These are phyloP conservation scores for Saturnia pavonia DNA, from an alignment of 2,888 invertebrate species.

Conservation along the genomic window DNA sequence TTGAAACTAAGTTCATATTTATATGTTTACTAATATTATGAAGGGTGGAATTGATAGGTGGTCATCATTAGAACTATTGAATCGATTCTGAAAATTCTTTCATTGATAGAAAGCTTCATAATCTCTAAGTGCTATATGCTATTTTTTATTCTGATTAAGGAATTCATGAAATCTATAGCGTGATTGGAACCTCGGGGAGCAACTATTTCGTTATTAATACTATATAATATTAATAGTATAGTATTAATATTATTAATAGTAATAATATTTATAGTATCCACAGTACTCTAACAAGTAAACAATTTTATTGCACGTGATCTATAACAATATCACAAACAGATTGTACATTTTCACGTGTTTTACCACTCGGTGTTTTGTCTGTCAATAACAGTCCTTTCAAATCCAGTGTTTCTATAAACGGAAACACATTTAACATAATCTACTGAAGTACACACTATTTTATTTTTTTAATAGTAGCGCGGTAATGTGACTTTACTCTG, in stretches of 20 bases:
- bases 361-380: not conserved
- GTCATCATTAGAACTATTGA: not conserved
- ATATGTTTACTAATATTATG: no score
- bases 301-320: not conserved
- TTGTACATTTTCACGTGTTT: not conserved
- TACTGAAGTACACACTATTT: not conserved
- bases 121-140: no score
- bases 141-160: no score
- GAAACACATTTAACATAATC: not conserved
- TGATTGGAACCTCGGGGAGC: no score
- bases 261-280: no score
- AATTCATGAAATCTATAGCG: no score
- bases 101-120: not conserved
- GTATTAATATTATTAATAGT: no score
- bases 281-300: not conserved
- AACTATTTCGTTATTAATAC: no score
- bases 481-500: no score
- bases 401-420: not conserved
- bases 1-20: no score
- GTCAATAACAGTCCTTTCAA: constrained; percentile 1
- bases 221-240: no score
- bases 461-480: no score
- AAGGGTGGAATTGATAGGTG: not conserved
- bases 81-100: not conserved
- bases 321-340: not conserved